Evolutionary conservation across 2,113 vertebrate species (phyloP).

Genomic region (Ia io): DNA sequence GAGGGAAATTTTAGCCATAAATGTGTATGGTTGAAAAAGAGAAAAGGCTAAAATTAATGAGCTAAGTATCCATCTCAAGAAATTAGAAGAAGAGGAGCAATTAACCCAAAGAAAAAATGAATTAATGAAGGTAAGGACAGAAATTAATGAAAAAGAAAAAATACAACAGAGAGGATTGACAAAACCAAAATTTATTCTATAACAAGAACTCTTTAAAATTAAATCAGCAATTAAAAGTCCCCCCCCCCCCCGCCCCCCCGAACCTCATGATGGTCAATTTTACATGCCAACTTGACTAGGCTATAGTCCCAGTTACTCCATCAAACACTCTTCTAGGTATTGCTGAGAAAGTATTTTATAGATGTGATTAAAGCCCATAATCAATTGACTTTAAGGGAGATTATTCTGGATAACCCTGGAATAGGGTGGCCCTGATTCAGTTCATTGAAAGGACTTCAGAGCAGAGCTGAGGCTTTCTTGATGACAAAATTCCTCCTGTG

Average conservation of each 20-base stretch:
- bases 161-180: neutral
- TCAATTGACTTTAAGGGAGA: neutral
- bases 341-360: neutral
- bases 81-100: neutral
- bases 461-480: neutral
- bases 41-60: neutral
- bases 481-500: neutral
- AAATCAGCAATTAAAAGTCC: neutral
- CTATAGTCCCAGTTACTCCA: neutral
- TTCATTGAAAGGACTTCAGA: neutral
- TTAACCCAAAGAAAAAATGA: neutral
- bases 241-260: rapidly evolving
- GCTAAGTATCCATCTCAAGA: neutral
- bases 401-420: neutral
- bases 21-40: neutral
- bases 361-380: neutral
- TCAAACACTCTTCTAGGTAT: neutral
- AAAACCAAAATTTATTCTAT: neutral
- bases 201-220: neutral
- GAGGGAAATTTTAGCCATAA: neutral
- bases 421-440: neutral
- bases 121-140: neutral
- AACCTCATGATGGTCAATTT: neutral
- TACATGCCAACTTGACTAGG: neutral
- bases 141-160: neutral